Conservation (phyloP, 1,140 invertebrate genomes). For the Trichonephila inaurata region DNA sequence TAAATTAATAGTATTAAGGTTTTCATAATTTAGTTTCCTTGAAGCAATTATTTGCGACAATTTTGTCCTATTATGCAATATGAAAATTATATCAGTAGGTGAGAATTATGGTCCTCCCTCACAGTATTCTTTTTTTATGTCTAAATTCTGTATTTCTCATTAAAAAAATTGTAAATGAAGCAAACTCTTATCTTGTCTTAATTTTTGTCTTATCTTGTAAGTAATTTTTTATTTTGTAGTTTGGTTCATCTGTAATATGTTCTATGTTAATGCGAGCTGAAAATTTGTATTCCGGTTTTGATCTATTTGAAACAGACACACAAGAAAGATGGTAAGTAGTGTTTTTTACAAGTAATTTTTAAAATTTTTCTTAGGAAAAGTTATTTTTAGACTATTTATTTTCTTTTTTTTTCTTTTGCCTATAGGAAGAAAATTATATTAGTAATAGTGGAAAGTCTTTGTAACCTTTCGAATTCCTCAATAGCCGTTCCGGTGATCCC, state of each 20-base stretch:
- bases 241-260: constrained; percentile 69
- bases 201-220: too few relatives aligned
- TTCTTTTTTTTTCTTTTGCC: background rate
- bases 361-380: background rate
- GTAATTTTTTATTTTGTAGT: constrained; percentile 17
- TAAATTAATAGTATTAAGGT: too few relatives aligned
- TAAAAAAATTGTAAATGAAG: too few relatives aligned
- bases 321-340: constrained; percentile 63
- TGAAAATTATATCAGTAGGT: too few relatives aligned
- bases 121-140: too few relatives aligned
- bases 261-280: constrained; percentile 50
- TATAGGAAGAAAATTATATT: constrained; percentile 43
- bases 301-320: constrained; percentile 46
- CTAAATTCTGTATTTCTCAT: too few relatives aligned
- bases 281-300: constrained; percentile 30
- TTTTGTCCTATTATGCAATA: too few relatives aligned
- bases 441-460: constrained; percentile 38
- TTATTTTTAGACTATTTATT: background rate
- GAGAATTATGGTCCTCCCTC: too few relatives aligned
- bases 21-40: too few relatives aligned
- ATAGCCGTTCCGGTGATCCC: constrained; percentile 22
- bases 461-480: background rate
- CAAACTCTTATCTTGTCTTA: too few relatives aligned
- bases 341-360: background rate
- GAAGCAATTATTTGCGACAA: too few relatives aligned